Evolutionary conservation across 2,797 vertebrate species (phyloP), one percentile per base, ranked within the genome.

Genomic region (Falco naumanni): DNA sequence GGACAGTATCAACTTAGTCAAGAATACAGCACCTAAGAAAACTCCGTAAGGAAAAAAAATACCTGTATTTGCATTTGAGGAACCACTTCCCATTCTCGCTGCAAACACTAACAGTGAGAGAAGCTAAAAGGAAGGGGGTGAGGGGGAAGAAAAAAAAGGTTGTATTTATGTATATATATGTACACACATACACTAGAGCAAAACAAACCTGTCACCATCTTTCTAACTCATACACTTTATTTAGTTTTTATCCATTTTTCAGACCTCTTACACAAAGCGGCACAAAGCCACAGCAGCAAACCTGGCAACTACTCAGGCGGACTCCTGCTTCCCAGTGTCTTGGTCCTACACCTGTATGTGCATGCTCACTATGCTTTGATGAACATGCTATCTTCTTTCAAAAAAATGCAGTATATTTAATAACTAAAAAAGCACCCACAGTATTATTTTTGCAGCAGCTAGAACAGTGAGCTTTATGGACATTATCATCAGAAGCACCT

Each of bases 321-420:
- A 68, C 11, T 5, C 34, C 64, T 7, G 1, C 31, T 48, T 28
- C 33, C 59, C 50, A 25, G 2, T 0, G 10, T 5, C 74, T 6
- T 6, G 28, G 0, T 77, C 56, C 34, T 8, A 24, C 8, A 6
- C 56, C 18, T 4, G 0, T 3, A 3, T 0, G 0, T 4, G 24
- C 17, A 6, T 0, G 0, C 3, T 43, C 21, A 0, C 34, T 16
- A 9, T 4, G 0, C 70, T 20, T 5, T 6, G 10, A 26, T 7
- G 20, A 13, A 41, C 28, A 3, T 0, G 3, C 16, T 15, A n/a
- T 50, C 24, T 22, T 5, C 76, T 45, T 33, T 53, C 31, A 17
- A 3, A 16, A 26, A 48, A 7, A 16, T 0, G 1, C 8, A 28
- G 15, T 3, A 1, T 3, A 48, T 41, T 53, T 28, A 48, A 5